These are phyloP conservation scores for Tetranychus truncatus DNA, from an alignment of 2,888 invertebrate species.

Conservation along the genomic window DNA sequence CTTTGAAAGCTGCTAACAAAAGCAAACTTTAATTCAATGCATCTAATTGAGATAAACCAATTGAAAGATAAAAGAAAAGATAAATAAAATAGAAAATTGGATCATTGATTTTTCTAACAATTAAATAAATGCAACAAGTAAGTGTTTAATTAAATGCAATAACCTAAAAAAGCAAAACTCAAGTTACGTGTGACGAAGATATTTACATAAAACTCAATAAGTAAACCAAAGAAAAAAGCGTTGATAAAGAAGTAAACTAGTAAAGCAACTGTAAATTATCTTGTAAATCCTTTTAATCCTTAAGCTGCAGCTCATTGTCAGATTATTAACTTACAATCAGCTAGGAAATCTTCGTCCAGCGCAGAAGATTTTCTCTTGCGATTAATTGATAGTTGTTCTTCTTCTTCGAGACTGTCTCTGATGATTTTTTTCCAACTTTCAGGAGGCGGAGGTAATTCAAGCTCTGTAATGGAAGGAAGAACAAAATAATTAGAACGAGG, in stretches of 20 bases:
- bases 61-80: background rate
- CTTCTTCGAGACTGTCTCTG: slow-evolving; percentile 7
- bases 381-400: slow-evolving; percentile 16
- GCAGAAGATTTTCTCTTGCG: slow-evolving; percentile 19
- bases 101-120: background rate
- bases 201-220: too few species aligned
- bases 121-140: background rate
- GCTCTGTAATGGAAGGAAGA: slow-evolving; percentile 1
- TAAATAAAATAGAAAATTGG: background rate
- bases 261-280: too few species aligned
- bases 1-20: background rate
- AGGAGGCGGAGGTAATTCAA: slow-evolving; percentile 12
- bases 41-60: too few species aligned
- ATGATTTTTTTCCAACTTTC: slow-evolving; percentile 10
- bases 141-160: background rate
- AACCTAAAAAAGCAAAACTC: too few species aligned
- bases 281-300: background rate
- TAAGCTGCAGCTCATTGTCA: background rate
- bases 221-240: too few species aligned
- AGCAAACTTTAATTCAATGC: background rate
- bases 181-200: too few species aligned
- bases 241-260: too few species aligned
- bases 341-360: slow-evolving; percentile 15
- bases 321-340: slow-evolving; percentile 4
- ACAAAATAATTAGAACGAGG: background rate